A percentile compares a stretch with the other conserved stretches of the same genome.
phyloP scores from a whole-genome alignment of 2,888 invertebrate genomes.

The Odontothrips loti region DNA sequence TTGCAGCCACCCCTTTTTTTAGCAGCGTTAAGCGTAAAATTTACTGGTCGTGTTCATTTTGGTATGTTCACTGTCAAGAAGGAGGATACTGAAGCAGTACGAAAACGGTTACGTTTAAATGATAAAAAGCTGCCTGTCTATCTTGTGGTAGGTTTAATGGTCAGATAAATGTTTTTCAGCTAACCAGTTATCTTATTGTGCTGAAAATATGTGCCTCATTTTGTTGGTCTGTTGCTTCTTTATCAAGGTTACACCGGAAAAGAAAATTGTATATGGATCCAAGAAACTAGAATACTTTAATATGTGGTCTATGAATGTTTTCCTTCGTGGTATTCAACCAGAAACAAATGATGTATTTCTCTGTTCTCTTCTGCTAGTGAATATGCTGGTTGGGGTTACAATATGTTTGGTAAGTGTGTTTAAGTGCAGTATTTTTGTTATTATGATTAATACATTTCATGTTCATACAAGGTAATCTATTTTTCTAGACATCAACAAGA shows the following conservation, averaged over 20 bases:
- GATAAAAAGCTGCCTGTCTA: background rate
- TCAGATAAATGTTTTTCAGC: background rate
- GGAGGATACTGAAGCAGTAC: slow-evolving; percentile 39
- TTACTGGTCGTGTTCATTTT: slow-evolving; percentile 51
- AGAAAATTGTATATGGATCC: slow-evolving; percentile 46
- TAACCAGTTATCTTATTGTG: background rate
- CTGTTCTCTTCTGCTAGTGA: slow-evolving; percentile 47
- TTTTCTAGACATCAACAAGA: slow-evolving; percentile 42
- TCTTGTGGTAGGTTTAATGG: background rate
- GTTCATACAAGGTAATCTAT: slow-evolving; percentile 28
- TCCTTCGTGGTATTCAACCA: slow-evolving; percentile 49
- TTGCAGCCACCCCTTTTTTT: slow-evolving; percentile 49
- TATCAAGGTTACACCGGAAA: slow-evolving; percentile 48
- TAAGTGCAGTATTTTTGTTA: background rate
- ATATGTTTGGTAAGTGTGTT: slow-evolving; percentile 43
- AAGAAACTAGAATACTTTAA: slow-evolving; percentile 47
- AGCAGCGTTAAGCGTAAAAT: slow-evolving; percentile 52
- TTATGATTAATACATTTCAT: background rate
- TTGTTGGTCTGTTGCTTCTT: slow-evolving; percentile 43
- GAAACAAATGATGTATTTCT: slow-evolving; percentile 53
- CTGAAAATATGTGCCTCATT: slow-evolving; percentile 27
- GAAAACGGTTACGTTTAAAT: slow-evolving; percentile 36
- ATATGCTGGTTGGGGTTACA: slow-evolving; percentile 48
- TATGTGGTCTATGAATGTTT: slow-evolving; percentile 48
- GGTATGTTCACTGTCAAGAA: slow-evolving; percentile 43